Conservation (phyloP, 2,888 invertebrate species). For the Sabatieria punctata region DNA sequence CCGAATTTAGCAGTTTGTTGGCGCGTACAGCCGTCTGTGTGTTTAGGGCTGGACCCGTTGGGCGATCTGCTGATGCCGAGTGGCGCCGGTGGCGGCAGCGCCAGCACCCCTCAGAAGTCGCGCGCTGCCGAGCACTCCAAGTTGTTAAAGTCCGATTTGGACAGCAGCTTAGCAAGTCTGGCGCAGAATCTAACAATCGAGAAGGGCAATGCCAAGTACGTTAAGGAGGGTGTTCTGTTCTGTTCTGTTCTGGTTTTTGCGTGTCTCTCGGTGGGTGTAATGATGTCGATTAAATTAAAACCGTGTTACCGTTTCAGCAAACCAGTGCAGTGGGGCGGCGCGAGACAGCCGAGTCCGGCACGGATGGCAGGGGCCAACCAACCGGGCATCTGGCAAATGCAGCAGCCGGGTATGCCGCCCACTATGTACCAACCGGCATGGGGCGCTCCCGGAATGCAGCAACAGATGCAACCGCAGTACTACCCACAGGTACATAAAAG, state of each 20-base stretch:
- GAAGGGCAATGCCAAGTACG: neutral
- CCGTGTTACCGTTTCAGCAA: neutral
- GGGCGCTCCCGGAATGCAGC: too few species aligned
- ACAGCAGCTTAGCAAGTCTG: conserved; percentile 74
- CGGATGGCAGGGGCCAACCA: neutral
- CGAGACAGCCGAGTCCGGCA: neutral
- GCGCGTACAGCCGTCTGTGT: too few species aligned
- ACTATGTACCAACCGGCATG: too few species aligned
- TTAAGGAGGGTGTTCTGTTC: too few species aligned
- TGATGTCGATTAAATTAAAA: too few species aligned
- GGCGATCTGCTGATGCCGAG: conserved; percentile 8
- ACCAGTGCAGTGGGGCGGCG: neutral
- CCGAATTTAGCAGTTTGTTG: too few species aligned
- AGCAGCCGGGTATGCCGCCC: too few species aligned
- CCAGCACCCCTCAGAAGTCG: neutral
- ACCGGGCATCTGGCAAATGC: too few species aligned
- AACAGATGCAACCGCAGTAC: too few species aligned
- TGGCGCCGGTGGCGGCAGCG: neutral
- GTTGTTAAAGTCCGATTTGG: conserved; percentile 72
- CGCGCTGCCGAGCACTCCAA: conserved; percentile 7
- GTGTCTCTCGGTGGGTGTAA: too few species aligned
- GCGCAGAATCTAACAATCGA: conserved; percentile 60
- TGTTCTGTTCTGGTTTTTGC: too few species aligned
- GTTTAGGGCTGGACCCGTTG: conserved; percentile 3
- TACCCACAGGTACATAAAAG: too few species aligned